Evolutionary conservation across 2,113 vertebrate genomes (phyloP).

Genomic region (Callionymus lyra): DNA sequence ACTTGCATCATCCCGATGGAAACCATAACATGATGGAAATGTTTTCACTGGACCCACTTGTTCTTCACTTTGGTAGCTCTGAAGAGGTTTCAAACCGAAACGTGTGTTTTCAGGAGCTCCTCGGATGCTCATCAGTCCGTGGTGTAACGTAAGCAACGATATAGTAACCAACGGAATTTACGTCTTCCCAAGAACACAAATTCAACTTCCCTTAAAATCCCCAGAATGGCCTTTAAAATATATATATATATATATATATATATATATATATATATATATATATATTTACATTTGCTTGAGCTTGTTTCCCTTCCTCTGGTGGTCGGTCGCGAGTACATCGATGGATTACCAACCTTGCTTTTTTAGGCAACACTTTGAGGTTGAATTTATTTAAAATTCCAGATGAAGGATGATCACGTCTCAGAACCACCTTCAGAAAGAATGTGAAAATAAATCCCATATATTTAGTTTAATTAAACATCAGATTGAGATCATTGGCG

Average conservation of each 20-base stretch:
- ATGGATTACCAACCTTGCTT: no score
- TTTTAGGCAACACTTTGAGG: conserved; percentile 32
- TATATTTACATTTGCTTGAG: no score
- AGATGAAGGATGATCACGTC: conserved; percentile 28
- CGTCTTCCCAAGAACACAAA: conserved; percentile 11
- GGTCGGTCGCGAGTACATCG: no score
- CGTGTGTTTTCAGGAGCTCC: conserved; percentile 32
- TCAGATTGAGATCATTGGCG: no score
- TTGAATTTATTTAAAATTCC: conserved; percentile 48
- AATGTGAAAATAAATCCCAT: conserved; percentile 46
- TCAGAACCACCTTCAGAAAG: conserved; percentile 35
- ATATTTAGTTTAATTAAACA: background rate
- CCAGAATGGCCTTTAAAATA: no score
- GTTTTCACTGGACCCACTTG: conserved; percentile 13
- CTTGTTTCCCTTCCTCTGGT: no score
- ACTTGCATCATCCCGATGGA: background rate
- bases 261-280: no score
- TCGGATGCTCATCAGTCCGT: conserved; percentile 1
- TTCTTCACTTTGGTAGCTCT: conserved; percentile 18
- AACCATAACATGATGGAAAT: conserved; percentile 3
- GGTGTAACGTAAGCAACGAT: background rate
- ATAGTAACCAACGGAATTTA: conserved; percentile 13
- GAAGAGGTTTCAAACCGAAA: conserved; percentile 1
- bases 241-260: no score
- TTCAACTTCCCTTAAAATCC: no score